Base-by-base conservation (phyloP, 2,113 vertebrate genomes). In the Dendrocopos noguchii region DNA sequence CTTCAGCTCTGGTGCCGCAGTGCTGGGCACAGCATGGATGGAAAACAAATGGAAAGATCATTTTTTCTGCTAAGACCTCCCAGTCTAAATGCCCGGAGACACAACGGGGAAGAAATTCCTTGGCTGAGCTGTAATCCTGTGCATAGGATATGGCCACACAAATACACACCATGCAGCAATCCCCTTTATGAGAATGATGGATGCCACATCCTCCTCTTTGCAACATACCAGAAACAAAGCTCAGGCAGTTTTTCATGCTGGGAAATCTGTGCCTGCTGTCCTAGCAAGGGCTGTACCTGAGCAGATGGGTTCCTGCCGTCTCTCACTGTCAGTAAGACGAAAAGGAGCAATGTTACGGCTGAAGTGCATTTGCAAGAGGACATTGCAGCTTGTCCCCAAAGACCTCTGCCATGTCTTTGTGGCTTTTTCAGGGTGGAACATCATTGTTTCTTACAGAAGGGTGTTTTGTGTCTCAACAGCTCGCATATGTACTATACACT, bases 101-200 rank as follows among this genome's bases (percentile, higher is more conserved):
- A 93, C 76, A 90, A 85, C 88, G 80, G 87, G 93, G 65, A 80
- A 90, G 71, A 89, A 95, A 94, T 93, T 92, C 81, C 79, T 94
- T 82, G 93, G 87, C 87, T 91, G 75, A 96, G 79, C 64, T 76
- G 78, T 73, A 80, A 89, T 53, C 27, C 84, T 89, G 64, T 27
- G 24, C 46, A 74, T 17, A 95, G 84, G 87, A 82, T 92, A 60
- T 82, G 81, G 67, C 81, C 87, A 77, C 87, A 91, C 84, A 95
- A 95, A 93, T 19, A 21, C 79, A n/a, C 81, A 46, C 84, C 87
- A 76, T 87, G 92, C 13, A 8, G 90, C 85, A 91, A 65, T 44
- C 65, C 86, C 78, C 76, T 18, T 93, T 65, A 39, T 53, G 76
- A 34, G 86, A 34, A 71, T 96, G 93, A 91, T 91, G 93, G 93